A percentile compares a stretch with the other conserved stretches of the same genome.
Evolutionary conservation across 2,113 vertebrate species (phyloP).

Genomic region (Anolis sagrei): DNA sequence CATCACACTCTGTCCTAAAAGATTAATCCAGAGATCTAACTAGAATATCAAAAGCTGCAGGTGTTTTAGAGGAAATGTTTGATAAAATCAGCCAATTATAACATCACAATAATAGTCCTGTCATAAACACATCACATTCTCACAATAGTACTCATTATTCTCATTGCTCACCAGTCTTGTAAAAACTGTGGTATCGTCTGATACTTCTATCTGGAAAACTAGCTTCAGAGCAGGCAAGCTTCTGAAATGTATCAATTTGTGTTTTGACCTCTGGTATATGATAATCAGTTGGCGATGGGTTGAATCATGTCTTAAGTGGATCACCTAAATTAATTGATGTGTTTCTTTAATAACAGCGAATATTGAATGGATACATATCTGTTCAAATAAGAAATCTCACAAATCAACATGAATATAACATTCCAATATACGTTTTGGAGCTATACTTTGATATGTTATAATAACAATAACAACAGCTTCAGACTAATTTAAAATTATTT

Average conservation of each 20-base stretch:
- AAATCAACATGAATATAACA: neutral
- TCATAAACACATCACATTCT: neutral
- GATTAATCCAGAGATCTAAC: neutral
- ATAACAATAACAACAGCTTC: neutral
- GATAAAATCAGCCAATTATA: neutral
- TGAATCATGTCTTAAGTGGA: conserved; percentile 46
- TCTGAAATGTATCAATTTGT: conserved; percentile 49
- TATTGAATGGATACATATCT: conserved; percentile 37
- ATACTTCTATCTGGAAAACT: conserved; percentile 37
- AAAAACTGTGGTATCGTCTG: conserved; percentile 5
- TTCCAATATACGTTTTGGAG: too few species aligned
- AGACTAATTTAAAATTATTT: neutral
- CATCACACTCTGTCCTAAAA: neutral
- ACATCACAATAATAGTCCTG: neutral
- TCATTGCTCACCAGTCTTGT: conserved; percentile 40
- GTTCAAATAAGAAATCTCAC: neutral
- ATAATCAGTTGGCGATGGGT: conserved; percentile 35
- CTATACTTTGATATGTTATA: neutral
- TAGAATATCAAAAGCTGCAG: neutral
- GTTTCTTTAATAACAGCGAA: conserved; percentile 44
- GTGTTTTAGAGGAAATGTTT: neutral
- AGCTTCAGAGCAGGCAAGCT: conserved; percentile 34
- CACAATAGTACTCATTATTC: conserved; percentile 6
- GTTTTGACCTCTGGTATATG: conserved; percentile 34
- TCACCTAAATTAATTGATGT: conserved; percentile 46